Evolutionary conservation across 2,888 invertebrate genomes (phyloP).

Genomic region (Liopterus haemorrhoidalis): DNA sequence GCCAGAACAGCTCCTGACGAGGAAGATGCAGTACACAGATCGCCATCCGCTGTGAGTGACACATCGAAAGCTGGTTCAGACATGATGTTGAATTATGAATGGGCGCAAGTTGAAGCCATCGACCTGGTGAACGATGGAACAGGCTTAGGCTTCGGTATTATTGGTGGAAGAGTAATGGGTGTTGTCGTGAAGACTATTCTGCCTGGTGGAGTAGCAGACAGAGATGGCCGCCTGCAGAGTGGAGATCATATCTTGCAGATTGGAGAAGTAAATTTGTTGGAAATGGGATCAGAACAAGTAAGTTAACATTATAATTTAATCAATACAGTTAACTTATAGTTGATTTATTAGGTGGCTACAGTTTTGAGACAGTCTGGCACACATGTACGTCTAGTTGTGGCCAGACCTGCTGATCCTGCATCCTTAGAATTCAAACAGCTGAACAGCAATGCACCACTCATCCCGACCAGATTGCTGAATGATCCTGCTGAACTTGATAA

Average conservation of each 20-base stretch:
- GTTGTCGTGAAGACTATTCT: constrained; percentile 99
- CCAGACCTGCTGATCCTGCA: constrained; percentile 80
- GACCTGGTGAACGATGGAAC: constrained; percentile 96
- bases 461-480: constrained; percentile 69
- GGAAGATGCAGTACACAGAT: constrained; percentile 47
- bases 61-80: constrained; percentile 61
- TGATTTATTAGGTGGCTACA: constrained; percentile 90
- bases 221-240: constrained; percentile 92
- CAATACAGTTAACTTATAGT: too few species aligned
- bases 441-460: constrained; percentile 55
- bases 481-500: constrained; percentile 83
- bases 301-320: too few species aligned
- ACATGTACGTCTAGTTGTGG: constrained; percentile 90
- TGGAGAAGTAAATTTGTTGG: constrained; percentile 67
- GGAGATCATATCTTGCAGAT: constrained; percentile 93
- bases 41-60: constrained; percentile 62
- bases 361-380: constrained; percentile 93
- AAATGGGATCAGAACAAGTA: constrained; percentile 98
- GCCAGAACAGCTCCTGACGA: constrained; percentile 37
- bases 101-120: constrained; percentile 96
- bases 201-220: constrained; percentile 95
- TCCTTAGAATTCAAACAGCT: constrained; percentile 53
- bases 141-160: constrained; percentile 97
- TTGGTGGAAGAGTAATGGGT: constrained; percentile 93
- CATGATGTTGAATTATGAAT: constrained; percentile 78